Conservation (phyloP, 2,113 vertebrate species). For the Nibea coibor region DNA sequence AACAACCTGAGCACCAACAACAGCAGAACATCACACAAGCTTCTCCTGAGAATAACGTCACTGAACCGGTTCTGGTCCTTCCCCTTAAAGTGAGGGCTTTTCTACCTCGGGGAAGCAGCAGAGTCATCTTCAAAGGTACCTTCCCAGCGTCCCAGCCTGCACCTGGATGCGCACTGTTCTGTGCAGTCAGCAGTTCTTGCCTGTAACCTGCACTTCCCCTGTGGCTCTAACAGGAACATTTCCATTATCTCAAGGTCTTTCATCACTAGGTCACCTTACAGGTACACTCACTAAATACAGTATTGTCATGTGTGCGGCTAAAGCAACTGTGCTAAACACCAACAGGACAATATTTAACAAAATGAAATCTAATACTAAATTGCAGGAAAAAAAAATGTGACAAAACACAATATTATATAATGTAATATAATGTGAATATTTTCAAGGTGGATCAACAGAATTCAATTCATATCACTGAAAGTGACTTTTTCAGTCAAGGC, state of each 20-base stretch:
- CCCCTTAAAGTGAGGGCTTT: constrained; percentile 11
- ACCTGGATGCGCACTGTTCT: constrained; percentile 58
- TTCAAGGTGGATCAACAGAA: no score
- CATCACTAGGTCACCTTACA: constrained; percentile 40
- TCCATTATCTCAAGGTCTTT: constrained; percentile 72
- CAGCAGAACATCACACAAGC: constrained; percentile 25
- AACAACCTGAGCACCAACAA: constrained; percentile 39
- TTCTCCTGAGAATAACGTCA: constrained; percentile 24
- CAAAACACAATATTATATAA: not conserved
- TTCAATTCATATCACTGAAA: not conserved
- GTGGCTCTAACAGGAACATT: constrained; percentile 60
- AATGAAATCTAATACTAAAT: not conserved
- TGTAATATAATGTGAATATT: no score
- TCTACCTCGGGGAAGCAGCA: constrained; percentile 33
- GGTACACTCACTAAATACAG: constrained; percentile 14
- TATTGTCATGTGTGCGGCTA: not conserved
- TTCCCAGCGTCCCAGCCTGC: constrained; percentile 44
- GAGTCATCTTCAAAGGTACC: constrained; percentile 44
- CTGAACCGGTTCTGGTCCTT: constrained; percentile 3
- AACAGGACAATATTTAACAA: not conserved
- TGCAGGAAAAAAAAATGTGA: not conserved
- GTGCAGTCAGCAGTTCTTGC: constrained; percentile 65
- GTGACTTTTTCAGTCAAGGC: no score
- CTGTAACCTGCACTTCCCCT: constrained; percentile 54
- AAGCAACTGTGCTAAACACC: not conserved